phyloP scores from a whole-genome alignment of 2,797 vertebrate genomes.

The Hippocampus kuda region DNA sequence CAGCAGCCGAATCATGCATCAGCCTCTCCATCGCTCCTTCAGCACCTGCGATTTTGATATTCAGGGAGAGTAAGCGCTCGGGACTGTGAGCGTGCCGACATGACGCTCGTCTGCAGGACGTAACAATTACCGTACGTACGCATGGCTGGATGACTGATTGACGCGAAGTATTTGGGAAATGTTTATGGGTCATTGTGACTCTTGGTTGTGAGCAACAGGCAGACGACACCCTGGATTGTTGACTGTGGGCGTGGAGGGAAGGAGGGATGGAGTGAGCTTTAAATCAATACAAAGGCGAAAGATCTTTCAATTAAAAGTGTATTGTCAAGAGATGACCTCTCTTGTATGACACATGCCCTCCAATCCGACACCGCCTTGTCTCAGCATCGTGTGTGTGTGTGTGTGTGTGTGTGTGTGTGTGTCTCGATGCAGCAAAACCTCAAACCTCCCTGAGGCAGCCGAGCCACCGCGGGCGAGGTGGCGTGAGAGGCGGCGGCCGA shows the following conservation, averaged over 20 bases:
- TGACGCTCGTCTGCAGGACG: conserved; percentile 36
- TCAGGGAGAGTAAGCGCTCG: conserved; percentile 39
- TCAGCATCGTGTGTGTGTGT: conserved; percentile 22
- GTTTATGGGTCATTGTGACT: background rate
- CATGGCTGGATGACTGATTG: background rate
- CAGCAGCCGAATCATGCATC: conserved; percentile 44
- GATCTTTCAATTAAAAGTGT: background rate
- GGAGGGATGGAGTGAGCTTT: too few relatives aligned
- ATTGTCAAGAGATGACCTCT: background rate
- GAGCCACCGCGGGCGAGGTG: conserved; percentile 43
- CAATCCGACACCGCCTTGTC: conserved; percentile 11
- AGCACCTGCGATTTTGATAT: conserved; percentile 44
- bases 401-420: too few relatives aligned
- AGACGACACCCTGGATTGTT: too few relatives aligned
- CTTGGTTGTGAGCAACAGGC: too few relatives aligned
- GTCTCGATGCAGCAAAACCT: conserved; percentile 51
- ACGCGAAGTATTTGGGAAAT: background rate
- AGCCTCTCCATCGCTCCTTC: conserved; percentile 25
- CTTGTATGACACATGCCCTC: conserved; percentile 15
- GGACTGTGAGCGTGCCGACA: conserved; percentile 49
- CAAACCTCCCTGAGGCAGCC: conserved; percentile 65
- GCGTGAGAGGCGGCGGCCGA: conserved; percentile 45
- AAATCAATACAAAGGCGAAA: background rate
- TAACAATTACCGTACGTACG: background rate
- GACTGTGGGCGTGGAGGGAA: background rate